phyloP scores from a whole-genome alignment of 2,797 vertebrate genomes.

The Apogon hyalosoma region DNA sequence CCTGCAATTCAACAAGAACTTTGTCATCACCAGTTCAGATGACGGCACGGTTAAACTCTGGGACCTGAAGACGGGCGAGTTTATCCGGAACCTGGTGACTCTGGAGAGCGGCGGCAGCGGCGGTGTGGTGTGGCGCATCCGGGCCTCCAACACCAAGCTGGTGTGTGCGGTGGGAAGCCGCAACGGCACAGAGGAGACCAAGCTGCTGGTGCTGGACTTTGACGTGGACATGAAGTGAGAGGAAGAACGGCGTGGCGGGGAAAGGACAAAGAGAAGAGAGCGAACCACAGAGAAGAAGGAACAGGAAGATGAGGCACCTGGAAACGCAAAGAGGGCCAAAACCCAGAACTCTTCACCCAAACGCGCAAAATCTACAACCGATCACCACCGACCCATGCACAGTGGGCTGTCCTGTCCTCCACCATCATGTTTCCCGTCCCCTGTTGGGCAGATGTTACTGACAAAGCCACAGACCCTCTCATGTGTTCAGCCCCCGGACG shows the following conservation, averaged over 20 bases:
- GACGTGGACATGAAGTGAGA: constrained; percentile 99
- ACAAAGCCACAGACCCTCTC: constrained; percentile 73
- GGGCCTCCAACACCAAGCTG: constrained; percentile 99
- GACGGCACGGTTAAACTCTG: constrained; percentile 99
- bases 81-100: constrained; percentile 99
- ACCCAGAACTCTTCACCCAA: constrained; percentile 67
- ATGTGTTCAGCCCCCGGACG: constrained; percentile 43
- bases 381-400: constrained; percentile 68
- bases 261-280: constrained; percentile 34
- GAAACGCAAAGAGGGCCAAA: constrained; percentile 40
- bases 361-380: constrained; percentile 67
- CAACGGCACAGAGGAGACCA: constrained; percentile 99
- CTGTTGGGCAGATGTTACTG: constrained; percentile 60
- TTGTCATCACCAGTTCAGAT: constrained; percentile 99
- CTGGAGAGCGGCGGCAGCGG: constrained; percentile 99
- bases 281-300: constrained; percentile 11
- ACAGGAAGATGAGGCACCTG: constrained; percentile 50
- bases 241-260: constrained; percentile 45
- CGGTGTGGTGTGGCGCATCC: constrained; percentile 98
- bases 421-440: constrained; percentile 60
- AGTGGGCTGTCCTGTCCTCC: constrained; percentile 69
- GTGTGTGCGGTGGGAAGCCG: constrained; percentile 99
- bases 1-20: constrained; percentile 99
- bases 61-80: constrained; percentile 99
- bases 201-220: constrained; percentile 99